phyloP scores from a whole-genome alignment of 1,140 invertebrate genomes.

The Ostrea denselamellosa region DNA sequence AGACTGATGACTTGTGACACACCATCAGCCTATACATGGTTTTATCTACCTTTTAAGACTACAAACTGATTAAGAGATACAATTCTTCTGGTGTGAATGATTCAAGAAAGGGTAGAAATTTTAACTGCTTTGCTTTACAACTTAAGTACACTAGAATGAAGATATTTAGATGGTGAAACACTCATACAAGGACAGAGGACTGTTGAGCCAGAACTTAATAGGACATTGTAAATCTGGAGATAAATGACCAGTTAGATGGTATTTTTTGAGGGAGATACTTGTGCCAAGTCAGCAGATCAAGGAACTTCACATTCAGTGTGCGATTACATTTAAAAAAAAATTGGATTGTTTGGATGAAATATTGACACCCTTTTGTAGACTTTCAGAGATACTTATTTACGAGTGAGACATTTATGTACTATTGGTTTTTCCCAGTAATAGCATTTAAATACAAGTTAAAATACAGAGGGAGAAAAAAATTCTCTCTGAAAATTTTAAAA shows the following conservation, averaged over 20 bases:
- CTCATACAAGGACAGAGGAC: background rate
- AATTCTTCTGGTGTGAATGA: background rate
- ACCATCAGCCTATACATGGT: background rate
- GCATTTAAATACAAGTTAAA: background rate
- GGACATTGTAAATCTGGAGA: conserved; percentile 5
- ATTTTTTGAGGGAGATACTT: background rate
- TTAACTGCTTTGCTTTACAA: background rate
- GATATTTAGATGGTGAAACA: conserved; percentile 13
- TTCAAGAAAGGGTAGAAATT: conserved; percentile 18
- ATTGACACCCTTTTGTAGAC: conserved; percentile 26
- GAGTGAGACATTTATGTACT: conserved; percentile 1
- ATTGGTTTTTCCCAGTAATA: conserved; percentile 22
- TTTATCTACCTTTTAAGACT: conserved; percentile 38
- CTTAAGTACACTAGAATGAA: conserved; percentile 6
- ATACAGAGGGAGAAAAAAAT: background rate
- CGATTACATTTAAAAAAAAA: background rate
- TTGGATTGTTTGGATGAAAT: conserved; percentile 1
- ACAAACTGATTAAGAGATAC: conserved; percentile 24
- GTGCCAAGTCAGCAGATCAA: conserved; percentile 30
- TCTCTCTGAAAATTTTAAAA: background rate
- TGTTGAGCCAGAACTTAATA: background rate
- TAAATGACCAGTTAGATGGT: background rate
- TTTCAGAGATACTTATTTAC: conserved; percentile 15
- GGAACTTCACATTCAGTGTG: background rate
- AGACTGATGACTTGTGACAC: conserved; percentile 24